These are phyloP conservation scores for Pimpla rufipes DNA, from an alignment of 2,888 invertebrate species.

Conservation along the genomic window DNA sequence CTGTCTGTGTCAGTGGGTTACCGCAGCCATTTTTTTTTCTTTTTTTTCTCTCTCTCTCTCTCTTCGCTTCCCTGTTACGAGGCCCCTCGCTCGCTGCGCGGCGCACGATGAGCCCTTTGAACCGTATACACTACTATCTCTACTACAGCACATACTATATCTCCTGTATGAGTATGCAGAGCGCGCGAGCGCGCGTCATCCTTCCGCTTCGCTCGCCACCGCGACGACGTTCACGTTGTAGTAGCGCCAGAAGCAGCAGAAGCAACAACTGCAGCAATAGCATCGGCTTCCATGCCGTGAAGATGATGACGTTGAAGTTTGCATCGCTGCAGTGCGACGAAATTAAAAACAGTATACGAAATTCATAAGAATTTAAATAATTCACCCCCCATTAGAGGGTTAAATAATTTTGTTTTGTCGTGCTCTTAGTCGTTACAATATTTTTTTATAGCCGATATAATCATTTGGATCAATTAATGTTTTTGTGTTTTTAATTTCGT, in stretches of 20 bases:
- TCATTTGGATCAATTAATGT: too few relatives aligned
- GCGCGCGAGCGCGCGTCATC: slow-evolving; percentile 54
- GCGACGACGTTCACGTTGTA: slow-evolving; percentile 48
- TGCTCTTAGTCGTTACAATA: too few relatives aligned
- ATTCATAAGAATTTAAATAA: too few relatives aligned
- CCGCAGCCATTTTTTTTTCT: slow-evolving; percentile 29
- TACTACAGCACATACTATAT: slow-evolving; percentile 22
- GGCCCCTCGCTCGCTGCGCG: slow-evolving; percentile 4
- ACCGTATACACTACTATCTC: slow-evolving; percentile 21
- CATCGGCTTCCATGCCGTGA: too few relatives aligned
- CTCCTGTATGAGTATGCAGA: slow-evolving; percentile 12
- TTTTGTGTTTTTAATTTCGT: too few relatives aligned
- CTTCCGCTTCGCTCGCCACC: slow-evolving; percentile 63
- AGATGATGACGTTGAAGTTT: too few relatives aligned
- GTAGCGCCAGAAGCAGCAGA: background rate
- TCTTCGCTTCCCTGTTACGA: slow-evolving; percentile 12
- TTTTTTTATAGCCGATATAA: too few relatives aligned
- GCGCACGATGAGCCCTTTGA: slow-evolving; percentile 36
- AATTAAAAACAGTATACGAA: too few relatives aligned
- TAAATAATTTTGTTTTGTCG: too few relatives aligned
- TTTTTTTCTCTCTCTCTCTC: slow-evolving; percentile 16
- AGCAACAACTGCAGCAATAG: background rate
- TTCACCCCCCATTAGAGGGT: too few relatives aligned
- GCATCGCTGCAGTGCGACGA: too few relatives aligned
- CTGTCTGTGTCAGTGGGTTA: slow-evolving; percentile 47